Evolutionary conservation across 2,113 vertebrate genomes (phyloP).

Genomic region (Pseudopipra pipra): DNA sequence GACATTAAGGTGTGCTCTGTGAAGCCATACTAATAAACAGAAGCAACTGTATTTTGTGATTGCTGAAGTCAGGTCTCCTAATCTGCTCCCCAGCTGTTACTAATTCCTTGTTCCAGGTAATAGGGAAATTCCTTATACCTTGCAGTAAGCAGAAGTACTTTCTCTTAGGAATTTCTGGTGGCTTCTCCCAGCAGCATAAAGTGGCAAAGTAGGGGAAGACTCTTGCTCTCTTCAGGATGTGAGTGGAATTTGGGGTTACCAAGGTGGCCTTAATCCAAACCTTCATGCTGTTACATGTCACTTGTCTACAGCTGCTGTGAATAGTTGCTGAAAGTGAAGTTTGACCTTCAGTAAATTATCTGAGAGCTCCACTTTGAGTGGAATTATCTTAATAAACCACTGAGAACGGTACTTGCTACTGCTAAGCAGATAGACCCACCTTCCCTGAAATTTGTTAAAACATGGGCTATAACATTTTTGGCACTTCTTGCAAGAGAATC

Average conservation of each 20-base stretch:
- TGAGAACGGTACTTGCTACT: not conserved
- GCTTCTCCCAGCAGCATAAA: not conserved
- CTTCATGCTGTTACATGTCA: not conserved
- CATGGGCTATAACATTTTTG: not conserved
- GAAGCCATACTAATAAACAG: not conserved
- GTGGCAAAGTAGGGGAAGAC: not conserved
- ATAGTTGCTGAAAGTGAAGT: not conserved
- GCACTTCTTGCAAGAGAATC: not conserved
- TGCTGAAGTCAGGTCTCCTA: not conserved
- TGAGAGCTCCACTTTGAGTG: not conserved
- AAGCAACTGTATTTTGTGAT: not conserved
- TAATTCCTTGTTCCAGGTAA: not conserved
- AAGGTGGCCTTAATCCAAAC: not conserved
- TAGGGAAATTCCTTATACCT: not conserved
- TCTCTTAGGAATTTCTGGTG: not conserved
- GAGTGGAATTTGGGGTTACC: not conserved
- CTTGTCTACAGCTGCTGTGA: not conserved
- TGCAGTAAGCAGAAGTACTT: not conserved
- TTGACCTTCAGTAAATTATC: not conserved
- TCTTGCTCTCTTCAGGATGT: not conserved
- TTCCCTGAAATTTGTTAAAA: not conserved
- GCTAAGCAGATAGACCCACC: not conserved
- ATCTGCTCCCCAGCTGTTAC: not conserved
- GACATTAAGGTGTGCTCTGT: not conserved
- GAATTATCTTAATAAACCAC: not conserved